Base-by-base conservation (phyloP, 2,888 invertebrate species). In the Liodrosophila aerea region DNA sequence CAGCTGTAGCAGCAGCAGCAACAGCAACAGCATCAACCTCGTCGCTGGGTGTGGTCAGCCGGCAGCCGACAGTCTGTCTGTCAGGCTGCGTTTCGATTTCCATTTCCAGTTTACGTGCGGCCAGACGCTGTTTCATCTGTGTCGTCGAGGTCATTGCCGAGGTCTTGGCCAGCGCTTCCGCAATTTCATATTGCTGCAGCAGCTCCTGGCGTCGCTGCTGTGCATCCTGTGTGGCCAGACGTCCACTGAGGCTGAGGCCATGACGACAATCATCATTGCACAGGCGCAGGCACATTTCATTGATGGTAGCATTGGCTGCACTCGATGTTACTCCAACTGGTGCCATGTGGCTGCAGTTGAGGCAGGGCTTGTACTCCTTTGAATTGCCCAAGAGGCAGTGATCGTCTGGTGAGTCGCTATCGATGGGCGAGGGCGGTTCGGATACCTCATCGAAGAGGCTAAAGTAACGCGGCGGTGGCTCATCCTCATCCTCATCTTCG, bases 121-220 rank as follows among this genome's bases (percentile, higher is more conserved):
- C 91, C 63, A 92, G 88, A 64, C 92, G 91, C 70, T 91, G 90
- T 78, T 91, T 91, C 47, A 92, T 92, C 77, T 86, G 80, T 29
- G 91, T 91, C 12, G 92, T 91, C 53, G 92, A 91, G 69, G 92
- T 92, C 91, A 92, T 90, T 87, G 92, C 88, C 85, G 91, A 92
- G 65, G 91, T 92, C 76, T 90, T 91, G 43, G 92, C 92, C 73
- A 93, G 87, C 41, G 92, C 91, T 87, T 93, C 93, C 61, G 92
- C 92, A 64, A 93, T 87, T 74, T 88, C 82, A 30, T 45, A 89
- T 64, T 91, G 91, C 85, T 92, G 36, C 30, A 15, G 41, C 41
- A 46, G 40, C 29, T 85, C 76, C 49, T 72, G 70, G 31, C 51
- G 12, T 1, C 9, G 34, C 34, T 50, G 47, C 18, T 44, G 34